Evolutionary conservation across 2,113 vertebrate genomes (phyloP).

Genomic region (Spilogale gracilis): DNA sequence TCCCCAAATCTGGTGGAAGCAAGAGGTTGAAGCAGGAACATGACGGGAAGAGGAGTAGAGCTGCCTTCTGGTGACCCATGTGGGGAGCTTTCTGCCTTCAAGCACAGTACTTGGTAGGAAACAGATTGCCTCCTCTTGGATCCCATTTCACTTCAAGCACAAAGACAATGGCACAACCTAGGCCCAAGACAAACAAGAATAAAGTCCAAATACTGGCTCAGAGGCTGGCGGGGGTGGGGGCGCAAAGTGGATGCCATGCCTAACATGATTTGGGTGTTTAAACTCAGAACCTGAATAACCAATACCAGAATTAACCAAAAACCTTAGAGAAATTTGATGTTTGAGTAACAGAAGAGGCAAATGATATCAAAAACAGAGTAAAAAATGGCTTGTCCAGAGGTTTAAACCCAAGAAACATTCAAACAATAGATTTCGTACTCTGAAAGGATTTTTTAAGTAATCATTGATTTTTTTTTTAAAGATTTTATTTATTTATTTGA

Average conservation of each 20-base stretch:
- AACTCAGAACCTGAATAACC: not conserved
- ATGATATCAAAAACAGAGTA: not conserved
- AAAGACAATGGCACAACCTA: not conserved
- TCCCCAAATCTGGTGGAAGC: not conserved
- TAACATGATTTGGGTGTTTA: not conserved
- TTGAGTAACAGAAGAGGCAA: not conserved
- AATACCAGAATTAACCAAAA: not conserved
- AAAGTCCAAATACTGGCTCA: not conserved
- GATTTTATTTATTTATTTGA: too few species aligned
- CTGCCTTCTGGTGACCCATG: not conserved
- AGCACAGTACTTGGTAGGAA: too few species aligned
- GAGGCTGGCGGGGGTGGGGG: rapidly evolving
- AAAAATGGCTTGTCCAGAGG: not conserved
- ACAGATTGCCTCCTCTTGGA: too few species aligned
- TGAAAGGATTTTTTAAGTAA: not conserved
- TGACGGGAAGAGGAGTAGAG: rapidly evolving
- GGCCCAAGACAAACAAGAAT: not conserved
- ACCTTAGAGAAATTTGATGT: not conserved
- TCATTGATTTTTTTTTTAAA: not conserved
- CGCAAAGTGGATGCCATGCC: rapidly evolving
- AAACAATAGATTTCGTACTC: not conserved
- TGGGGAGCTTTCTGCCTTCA: not conserved
- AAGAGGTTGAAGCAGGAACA: not conserved
- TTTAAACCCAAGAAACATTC: not conserved
- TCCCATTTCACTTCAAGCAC: not conserved